Conservation (phyloP, 2,797 vertebrate genomes). For the Chrosomus eos region DNA sequence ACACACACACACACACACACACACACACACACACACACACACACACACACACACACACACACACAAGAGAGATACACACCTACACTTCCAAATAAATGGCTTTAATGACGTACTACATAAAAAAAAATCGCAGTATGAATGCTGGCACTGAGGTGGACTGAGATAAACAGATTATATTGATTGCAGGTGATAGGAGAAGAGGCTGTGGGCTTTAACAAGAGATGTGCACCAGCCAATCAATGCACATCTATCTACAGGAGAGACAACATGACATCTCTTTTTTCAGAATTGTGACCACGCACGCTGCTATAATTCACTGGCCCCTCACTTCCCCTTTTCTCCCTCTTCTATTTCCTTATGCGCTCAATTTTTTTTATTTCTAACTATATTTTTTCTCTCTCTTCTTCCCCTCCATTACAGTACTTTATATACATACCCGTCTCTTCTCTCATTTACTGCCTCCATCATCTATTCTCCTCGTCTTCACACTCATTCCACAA, state of each 20-base stretch:
- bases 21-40: not conserved
- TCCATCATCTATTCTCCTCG: not conserved
- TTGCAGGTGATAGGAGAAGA: constrained; percentile 55
- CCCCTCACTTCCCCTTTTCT: not conserved
- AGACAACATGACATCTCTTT: constrained; percentile 52
- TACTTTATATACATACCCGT: constrained; percentile 22
- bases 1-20: not conserved
- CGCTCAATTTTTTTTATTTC: constrained; percentile 1
- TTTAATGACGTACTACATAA: constrained; percentile 30
- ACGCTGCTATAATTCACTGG: constrained; percentile 45
- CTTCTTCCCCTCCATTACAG: constrained; percentile 24
- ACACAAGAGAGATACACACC: not conserved
- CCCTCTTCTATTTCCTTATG: not conserved
- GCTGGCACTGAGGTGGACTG: constrained; percentile 10
- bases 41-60: not conserved
- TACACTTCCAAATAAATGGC: constrained; percentile 23
- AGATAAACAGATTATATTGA: constrained; percentile 61
- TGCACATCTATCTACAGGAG: constrained; percentile 53
- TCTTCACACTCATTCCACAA: constrained; percentile 17
- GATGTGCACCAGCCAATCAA: constrained; percentile 47
- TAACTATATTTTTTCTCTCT: constrained; percentile 10
- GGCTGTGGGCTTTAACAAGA: constrained; percentile 48
- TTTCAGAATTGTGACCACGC: constrained; percentile 55
- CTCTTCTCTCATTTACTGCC: constrained; percentile 24
- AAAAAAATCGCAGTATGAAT: constrained; percentile 12